Evolutionary conservation across 2,113 vertebrate species (phyloP), one percentile per base, ranked within the genome.

Genomic region (Spea multiplicata): DNA sequence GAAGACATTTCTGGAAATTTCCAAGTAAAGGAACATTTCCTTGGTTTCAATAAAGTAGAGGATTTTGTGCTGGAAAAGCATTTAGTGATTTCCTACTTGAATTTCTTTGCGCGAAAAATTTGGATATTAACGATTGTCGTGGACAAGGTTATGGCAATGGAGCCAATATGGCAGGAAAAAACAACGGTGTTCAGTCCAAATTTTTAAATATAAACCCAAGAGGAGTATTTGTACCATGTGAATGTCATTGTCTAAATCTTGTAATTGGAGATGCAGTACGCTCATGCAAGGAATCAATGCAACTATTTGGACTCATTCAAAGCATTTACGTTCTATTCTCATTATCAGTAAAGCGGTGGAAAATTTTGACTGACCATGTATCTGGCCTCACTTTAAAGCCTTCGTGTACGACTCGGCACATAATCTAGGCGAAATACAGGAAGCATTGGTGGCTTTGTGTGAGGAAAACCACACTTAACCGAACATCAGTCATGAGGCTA

Each of bases 361-460:
- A 68, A 3, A 68, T 68, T 68, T 47, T 68, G 66, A 2, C 66
- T 12, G 66, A 68, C 45, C 66, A 68, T 68, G 66, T 68, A 13
- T 68, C 66, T 68, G 66, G 66, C 9, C 45, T 68, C 44, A 68
- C 66, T 8, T 68, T 68, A 68, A 68, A 68, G 45, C 66, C 66
- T 47, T 12, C 3, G 13, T 68, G 44, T 4, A 68, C 66, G 5
- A 68, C 66, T 5, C 44, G 8, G 12, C 2, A n/a, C 44, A 66
- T 66, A 66, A 66, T 66, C 45, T 68, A 12, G 44, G 4, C 6
- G 4, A 68, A 14, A 68, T 46, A 4, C 9, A 30, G 48, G 50
- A 71, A 44, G 69, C n/a, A 71, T 65, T 65, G 30, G 30, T 30
- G 1, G 30, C 30, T 30, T 30, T 30, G 30, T 30, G 30, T 30